Percentiles rank a stretch among this genome's conserved stretches.
Evolutionary conservation across 2,888 invertebrate species (phyloP).

Genomic region (Oscheius sp.): DNA sequence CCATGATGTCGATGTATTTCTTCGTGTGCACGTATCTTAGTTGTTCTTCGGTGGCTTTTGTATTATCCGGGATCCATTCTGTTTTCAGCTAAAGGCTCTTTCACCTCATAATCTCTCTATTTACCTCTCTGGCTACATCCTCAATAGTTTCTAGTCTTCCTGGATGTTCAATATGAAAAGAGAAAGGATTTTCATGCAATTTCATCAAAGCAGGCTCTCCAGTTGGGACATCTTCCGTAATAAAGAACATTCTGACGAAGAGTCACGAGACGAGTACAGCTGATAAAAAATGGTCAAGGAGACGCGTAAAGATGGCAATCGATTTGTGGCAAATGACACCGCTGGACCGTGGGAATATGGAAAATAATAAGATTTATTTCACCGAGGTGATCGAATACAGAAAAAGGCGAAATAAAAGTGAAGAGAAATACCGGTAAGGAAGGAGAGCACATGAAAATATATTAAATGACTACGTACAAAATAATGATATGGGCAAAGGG

Average conservation of each 20-base stretch:
- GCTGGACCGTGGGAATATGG: not conserved
- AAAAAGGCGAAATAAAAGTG: constrained; percentile 1
- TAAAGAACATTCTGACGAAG: constrained; percentile 17
- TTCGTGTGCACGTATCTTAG: constrained; percentile 47
- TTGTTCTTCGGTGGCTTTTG: constrained; percentile 17
- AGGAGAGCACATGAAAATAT: constrained; percentile 8
- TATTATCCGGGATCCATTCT: constrained; percentile 12
- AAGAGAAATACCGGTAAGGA: constrained; percentile 8
- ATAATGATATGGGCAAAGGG: constrained; percentile 1
- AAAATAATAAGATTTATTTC: constrained; percentile 5
- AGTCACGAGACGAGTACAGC: constrained; percentile 1
- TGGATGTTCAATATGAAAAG: constrained; percentile 27
- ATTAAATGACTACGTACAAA: constrained; percentile 8
- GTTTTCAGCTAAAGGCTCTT: constrained; percentile 4
- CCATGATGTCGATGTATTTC: constrained; percentile 49
- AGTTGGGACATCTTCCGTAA: constrained; percentile 7
- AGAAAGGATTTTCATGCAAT: constrained; percentile 22
- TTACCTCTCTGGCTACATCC: constrained; percentile 25
- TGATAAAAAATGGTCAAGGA: no score
- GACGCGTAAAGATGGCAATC: constrained; percentile 6
- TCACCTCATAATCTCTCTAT: not conserved
- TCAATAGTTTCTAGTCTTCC: constrained; percentile 15
- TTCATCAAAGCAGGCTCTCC: constrained; percentile 28
- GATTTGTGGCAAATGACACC: constrained; percentile 10
- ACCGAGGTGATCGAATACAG: constrained; percentile 1